Evolutionary conservation across 2,888 invertebrate genomes (phyloP), one percentile per base, ranked within the genome.

Genomic region (Andrena bicolor): DNA sequence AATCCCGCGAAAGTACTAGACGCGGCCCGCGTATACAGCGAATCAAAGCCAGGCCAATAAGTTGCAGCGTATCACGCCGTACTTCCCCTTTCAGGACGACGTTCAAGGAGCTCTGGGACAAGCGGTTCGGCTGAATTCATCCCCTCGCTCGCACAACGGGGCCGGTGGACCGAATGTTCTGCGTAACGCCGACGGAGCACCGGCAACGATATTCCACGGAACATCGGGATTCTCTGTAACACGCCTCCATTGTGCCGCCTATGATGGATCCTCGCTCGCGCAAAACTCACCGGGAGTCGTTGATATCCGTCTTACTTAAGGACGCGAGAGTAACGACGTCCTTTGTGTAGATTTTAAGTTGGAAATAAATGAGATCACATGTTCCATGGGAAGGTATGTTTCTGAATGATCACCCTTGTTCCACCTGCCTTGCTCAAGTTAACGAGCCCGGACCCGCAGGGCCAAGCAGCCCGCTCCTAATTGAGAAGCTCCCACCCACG

Each of bases 91-190:
- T 74, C 80, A 91, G 91, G 28, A 90, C 90, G 0, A 85, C 61
- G 2, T 85, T 91, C 75, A 86, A 77, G 20, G 86, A 91, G 0
- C 83, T 92, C 5, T 91, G 90, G 91, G 72, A 90, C 63, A 82
- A 81, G 68, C 89, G 91, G 35, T 91, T 91, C 63, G 90, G 89
- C 60, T 90, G 49, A 84, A 69, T 26, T 5, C 7, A 16, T 49
- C 23, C 10, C 2, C 7, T 35, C 35, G 30, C 28, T 13, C 6
- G 28, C 26, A 13, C 6, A 49, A 7, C n/a, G 5, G 4, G 2
- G 8, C 13, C 6, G 26, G 16, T 23, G 13, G 0, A 20, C 23
- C 20, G 20, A 53, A 23, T 68, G 30, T 68, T 53, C 32, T 8
- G 10, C 8, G 2, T 16, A 23, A 68, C 16, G 16, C 13, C 41